Percentiles rank a stretch among this genome's conserved stretches.
Evolutionary conservation across 2,113 vertebrate species (phyloP).

Genomic region (Chionis minor): DNA sequence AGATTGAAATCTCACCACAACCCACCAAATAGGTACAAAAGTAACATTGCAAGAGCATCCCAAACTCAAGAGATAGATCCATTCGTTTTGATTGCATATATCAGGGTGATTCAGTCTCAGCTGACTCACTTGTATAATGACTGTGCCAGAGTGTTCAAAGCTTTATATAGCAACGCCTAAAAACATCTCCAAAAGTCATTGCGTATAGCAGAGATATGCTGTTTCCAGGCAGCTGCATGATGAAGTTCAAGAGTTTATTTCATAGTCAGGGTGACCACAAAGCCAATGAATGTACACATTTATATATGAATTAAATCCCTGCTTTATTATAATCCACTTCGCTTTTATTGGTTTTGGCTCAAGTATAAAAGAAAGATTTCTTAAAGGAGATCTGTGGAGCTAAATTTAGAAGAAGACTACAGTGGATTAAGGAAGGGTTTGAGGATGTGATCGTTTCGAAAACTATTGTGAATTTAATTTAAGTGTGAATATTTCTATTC

Average conservation of each 20-base stretch:
- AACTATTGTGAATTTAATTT: background rate
- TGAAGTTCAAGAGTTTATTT: background rate
- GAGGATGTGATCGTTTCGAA: background rate
- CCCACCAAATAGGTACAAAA: background rate
- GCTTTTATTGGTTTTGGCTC: background rate
- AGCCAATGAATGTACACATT: background rate
- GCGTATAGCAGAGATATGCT: background rate
- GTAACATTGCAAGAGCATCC: background rate
- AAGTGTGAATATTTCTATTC: background rate
- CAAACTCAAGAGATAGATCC: background rate
- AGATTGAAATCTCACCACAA: background rate
- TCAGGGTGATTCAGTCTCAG: slow-evolving; percentile 46
- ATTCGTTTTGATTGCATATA: fast-evolving
- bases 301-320: background rate
- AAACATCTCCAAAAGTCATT: slow-evolving; percentile 23
- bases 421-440: background rate
- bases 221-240: background rate
- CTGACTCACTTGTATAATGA: slow-evolving; percentile 41
- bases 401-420: background rate
- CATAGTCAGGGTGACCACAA: background rate
- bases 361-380: background rate
- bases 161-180: slow-evolving; percentile 41
- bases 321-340: background rate
- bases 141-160: background rate
- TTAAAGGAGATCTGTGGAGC: background rate